Evolutionary conservation across 2,113 vertebrate genomes (phyloP), one percentile per base, ranked within the genome.

Genomic region (Hucho hucho): DNA sequence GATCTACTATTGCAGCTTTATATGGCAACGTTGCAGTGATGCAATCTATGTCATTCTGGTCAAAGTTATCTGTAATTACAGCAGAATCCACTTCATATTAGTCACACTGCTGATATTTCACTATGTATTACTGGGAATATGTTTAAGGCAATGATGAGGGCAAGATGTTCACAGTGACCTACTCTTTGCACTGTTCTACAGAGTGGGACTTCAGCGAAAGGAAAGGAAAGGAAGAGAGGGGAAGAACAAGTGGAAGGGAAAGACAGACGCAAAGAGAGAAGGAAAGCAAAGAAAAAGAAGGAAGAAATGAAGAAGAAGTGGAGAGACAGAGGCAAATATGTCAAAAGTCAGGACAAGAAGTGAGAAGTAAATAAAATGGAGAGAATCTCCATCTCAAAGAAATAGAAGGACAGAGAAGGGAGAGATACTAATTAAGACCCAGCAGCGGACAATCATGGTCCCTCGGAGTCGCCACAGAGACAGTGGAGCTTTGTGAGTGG

Each of bases 401-500:
- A 16, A 5, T 14, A 53, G 49, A 53, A 16, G 16, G 64, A 26
- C 24, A 14, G 25, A 65, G 64, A 65, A 14, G 25, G 22, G 64
- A 65, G 64, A 65, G 64, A 61, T 16, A 24, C 58, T 29, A 73
- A 70, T 75, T 37, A 70, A 69, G 43, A 29, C 67, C 72, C 65
- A 73, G 58, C 58, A 73, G 65, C 49, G 64, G 56, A 69, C 69
- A 77, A 74, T 83, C 65, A 72, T 75, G 49, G 49, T 53, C 16
- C 16, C 68, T 72, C 12, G 12, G 46, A 77, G 56, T 47, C 70
- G 26, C 12, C 12, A 5, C 46, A 4, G 64, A 77, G 37, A 77
- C 72, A 75, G 79, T 64, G 22, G 6, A 58, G 67, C 75, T 75
- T 84, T 79, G 74, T 79, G 63, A 61, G 53, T 18, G 59, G 56